phyloP scores from a whole-genome alignment of 2,888 invertebrate species.

The Temnothorax rugatulus region DNA sequence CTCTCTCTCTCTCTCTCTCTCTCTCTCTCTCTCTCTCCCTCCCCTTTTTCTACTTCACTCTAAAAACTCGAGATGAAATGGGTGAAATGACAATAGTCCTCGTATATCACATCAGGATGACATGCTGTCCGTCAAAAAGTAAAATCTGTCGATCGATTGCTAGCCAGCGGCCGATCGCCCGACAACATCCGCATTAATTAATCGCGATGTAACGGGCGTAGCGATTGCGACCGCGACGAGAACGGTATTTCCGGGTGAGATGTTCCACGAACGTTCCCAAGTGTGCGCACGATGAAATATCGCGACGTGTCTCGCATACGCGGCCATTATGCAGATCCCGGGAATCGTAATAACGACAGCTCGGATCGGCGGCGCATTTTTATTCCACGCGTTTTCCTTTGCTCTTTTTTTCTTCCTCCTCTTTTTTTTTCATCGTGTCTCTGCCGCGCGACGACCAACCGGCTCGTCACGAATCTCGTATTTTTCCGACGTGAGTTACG shows the following conservation, averaged over 20 bases:
- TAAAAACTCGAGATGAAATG: slow-evolving; percentile 12
- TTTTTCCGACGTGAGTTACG: slow-evolving; percentile 71
- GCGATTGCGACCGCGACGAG: slow-evolving; percentile 38
- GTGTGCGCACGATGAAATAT: slow-evolving; percentile 65
- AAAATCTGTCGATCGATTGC: slow-evolving; percentile 41
- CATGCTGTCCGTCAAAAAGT: slow-evolving; percentile 19
- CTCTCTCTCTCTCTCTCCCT: not conserved
- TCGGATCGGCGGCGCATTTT: slow-evolving; percentile 57
- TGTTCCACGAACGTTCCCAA: slow-evolving; percentile 57
- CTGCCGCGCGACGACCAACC: slow-evolving; percentile 32
- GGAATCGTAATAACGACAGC: slow-evolving; percentile 72
- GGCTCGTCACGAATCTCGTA: slow-evolving; percentile 65
- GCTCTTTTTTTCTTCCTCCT: not conserved
- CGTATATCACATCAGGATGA: slow-evolving; percentile 1
- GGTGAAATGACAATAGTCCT: not conserved
- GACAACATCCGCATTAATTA: slow-evolving; percentile 53
- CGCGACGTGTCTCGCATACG: slow-evolving; percentile 64
- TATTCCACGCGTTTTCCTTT: slow-evolving; percentile 16
- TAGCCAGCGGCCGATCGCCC: slow-evolving; percentile 28
- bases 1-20: not conserved
- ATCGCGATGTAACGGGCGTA: slow-evolving; percentile 45
- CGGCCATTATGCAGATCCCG: slow-evolving; percentile 71
- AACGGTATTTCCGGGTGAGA: slow-evolving; percentile 47
- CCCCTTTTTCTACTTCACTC: no score
- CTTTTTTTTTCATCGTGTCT: slow-evolving; percentile 31